Evolutionary conservation across 1,140 invertebrate species (phyloP), one percentile per base, ranked within the genome.

Genomic region (Scaptodrosophila lebanonensis): DNA sequence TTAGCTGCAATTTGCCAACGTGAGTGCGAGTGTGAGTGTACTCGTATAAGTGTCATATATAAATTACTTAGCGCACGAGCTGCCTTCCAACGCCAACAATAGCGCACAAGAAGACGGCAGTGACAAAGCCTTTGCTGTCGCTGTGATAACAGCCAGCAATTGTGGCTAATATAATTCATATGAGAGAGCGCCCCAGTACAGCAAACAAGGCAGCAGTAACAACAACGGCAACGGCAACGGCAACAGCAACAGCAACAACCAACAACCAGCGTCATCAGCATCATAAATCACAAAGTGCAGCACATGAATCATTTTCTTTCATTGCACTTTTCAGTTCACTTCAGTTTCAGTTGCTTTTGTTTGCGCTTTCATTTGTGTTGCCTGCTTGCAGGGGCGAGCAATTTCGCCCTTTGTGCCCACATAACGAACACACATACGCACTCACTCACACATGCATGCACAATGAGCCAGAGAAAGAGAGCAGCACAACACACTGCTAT

Each of bases 261-360:
- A 30, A n/a, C 25, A 1, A 50, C 70, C 64, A 64, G 67, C 65
- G 58, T 58, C 52, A 63, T 67, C 60, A 77, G 79, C 64, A 66
- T 57, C 75, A 79, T 79, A 79, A 79, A 79, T 79, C 73, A 82
- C 39, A 57, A 56, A 69, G 59, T 82, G 75, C 75, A 82, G 68
- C 73, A 82, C 63, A 68, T 79, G 73, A 75, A 79, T 56, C 73
- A 79, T 68, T 62, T 56, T 73, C 53, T 68, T n/a, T n/a, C n/a
- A n/a, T n/a, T n/a, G 50, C 68, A 79, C 64, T 77, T 67, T 72
- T 45, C 63, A 32, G 43, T 35, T 59, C 4, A 7, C 30, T 12
- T 45, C 49, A 52, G 22, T 25, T 33, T 11, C 50, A 32, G 12
- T 35, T 54, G 33, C 49, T 50, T 60, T 72, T 77, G 64, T 77